Evolutionary conservation across 1,140 invertebrate genomes (phyloP).

Genomic region (Cheumatopsyche charites): DNA sequence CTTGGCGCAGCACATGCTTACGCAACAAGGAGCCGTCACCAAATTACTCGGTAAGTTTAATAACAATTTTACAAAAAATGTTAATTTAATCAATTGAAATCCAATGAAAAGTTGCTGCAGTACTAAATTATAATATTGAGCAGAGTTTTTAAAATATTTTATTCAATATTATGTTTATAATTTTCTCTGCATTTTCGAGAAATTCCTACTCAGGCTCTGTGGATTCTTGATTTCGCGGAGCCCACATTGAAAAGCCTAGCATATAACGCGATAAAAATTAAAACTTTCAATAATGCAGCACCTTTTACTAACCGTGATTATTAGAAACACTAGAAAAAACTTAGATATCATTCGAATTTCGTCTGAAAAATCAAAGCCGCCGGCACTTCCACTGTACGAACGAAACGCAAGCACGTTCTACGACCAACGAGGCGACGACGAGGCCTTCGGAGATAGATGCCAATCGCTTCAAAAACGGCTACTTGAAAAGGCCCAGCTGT

Average conservation of each 20-base stretch:
- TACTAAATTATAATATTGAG: background rate
- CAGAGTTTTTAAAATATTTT: background rate
- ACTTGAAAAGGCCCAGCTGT: background rate
- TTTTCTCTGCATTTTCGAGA: too few relatives aligned
- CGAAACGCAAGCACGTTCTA: background rate
- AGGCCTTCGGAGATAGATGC: background rate
- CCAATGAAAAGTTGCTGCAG: background rate
- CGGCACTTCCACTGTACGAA: too few relatives aligned
- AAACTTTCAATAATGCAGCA: too few relatives aligned
- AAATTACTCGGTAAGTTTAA: slow-evolving; percentile 80
- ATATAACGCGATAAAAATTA: too few relatives aligned
- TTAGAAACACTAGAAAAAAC: too few relatives aligned
- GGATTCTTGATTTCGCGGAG: too few relatives aligned
- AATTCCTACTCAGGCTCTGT: too few relatives aligned
- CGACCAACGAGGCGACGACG: slow-evolving; percentile 9
- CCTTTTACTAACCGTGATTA: too few relatives aligned
- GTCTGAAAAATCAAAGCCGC: too few relatives aligned
- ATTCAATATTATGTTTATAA: too few relatives aligned
- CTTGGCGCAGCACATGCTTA: slow-evolving; percentile 84
- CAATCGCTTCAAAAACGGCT: slow-evolving; percentile 5
- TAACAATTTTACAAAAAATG: background rate
- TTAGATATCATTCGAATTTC: too few relatives aligned
- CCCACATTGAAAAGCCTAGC: too few relatives aligned
- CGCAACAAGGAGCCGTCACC: slow-evolving; percentile 89
- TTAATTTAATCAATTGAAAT: slow-evolving; percentile 31